phyloP scores from a whole-genome alignment of 2,888 invertebrate species.

The Melanostoma mellinum region DNA sequence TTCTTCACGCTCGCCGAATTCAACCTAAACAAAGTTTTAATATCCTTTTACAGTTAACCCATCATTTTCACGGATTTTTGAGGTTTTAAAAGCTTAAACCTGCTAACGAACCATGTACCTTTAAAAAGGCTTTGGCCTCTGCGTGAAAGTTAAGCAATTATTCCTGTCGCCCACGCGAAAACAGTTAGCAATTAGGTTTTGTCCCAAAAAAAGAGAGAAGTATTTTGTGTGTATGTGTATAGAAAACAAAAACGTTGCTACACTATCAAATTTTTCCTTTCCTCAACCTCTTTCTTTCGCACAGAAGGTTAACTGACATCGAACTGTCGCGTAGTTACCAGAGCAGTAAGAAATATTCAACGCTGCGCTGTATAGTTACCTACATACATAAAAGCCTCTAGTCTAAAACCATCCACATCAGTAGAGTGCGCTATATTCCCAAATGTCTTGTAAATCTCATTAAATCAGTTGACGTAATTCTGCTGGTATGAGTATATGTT shows the following conservation, averaged over 20 bases:
- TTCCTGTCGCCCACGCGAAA: conserved; percentile 36
- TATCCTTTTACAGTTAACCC: conserved; percentile 24
- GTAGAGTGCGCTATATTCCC: conserved; percentile 48
- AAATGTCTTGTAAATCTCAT: conserved; percentile 68
- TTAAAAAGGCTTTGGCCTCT: conserved; percentile 1
- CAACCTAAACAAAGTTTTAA: neutral
- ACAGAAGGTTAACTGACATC: conserved; percentile 52
- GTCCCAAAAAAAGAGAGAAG: conserved; percentile 29
- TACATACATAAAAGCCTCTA: too few relatives aligned
- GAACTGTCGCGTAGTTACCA: conserved; percentile 29
- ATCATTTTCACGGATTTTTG: conserved; percentile 42
- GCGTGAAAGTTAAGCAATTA: conserved; percentile 60
- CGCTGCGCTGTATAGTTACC: too few relatives aligned
- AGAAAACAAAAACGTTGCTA: too few relatives aligned
- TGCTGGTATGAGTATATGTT: conserved; percentile 59
- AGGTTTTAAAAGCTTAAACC: conserved; percentile 32
- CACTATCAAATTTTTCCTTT: too few relatives aligned
- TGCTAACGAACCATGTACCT: conserved; percentile 45
- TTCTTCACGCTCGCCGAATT: conserved; percentile 27
- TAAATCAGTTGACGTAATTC: conserved; percentile 64
- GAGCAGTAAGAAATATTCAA: neutral
- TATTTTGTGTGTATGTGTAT: neutral
- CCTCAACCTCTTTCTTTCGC: neutral
- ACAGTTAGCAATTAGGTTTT: conserved; percentile 62
- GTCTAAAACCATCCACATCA: conserved; percentile 27